Percentiles rank a stretch among this genome's conserved stretches.
Evolutionary conservation across 2,797 vertebrate genomes (phyloP).

Genomic region (Galagoides demidoff): DNA sequence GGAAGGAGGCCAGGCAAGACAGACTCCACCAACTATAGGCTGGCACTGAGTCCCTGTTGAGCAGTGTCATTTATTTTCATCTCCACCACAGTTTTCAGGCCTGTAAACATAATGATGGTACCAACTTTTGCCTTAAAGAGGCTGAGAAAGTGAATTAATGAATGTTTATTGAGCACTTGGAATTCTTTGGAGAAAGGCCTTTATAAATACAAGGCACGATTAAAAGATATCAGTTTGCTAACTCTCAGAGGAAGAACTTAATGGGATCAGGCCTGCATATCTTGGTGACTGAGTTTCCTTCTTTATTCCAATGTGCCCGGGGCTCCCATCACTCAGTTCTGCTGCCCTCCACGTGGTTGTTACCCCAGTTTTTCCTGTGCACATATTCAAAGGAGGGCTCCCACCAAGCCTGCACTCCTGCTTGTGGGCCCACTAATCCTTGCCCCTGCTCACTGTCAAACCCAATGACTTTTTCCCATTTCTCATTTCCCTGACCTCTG

Average conservation of each 20-base stretch:
- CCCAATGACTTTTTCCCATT: background rate
- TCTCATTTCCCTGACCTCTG: background rate
- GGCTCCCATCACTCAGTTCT: background rate
- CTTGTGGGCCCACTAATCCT: background rate
- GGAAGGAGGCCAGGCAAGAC: background rate
- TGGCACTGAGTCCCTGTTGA: background rate
- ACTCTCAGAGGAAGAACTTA: slow-evolving; percentile 68
- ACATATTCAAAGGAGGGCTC: background rate
- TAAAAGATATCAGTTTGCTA: slow-evolving; percentile 68
- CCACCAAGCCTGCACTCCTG: background rate
- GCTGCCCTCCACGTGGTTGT: background rate
- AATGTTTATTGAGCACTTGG: slow-evolving; percentile 64
- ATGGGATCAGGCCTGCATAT: slow-evolving; percentile 52
- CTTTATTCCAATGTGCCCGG: slow-evolving; percentile 53
- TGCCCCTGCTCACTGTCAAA: background rate
- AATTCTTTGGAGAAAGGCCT: slow-evolving; percentile 69
- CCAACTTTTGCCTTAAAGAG: slow-evolving; percentile 27
- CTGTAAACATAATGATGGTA: slow-evolving; percentile 7
- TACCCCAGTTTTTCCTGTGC: background rate
- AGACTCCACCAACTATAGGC: background rate
- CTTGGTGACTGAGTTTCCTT: slow-evolving; percentile 63
- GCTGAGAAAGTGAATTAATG: slow-evolving; percentile 40
- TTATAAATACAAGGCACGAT: slow-evolving; percentile 69
- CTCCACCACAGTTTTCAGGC: background rate
- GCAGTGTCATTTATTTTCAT: background rate